Base-by-base conservation (phyloP, 2,113 vertebrate genomes). In the Engystomops pustulosus region DNA sequence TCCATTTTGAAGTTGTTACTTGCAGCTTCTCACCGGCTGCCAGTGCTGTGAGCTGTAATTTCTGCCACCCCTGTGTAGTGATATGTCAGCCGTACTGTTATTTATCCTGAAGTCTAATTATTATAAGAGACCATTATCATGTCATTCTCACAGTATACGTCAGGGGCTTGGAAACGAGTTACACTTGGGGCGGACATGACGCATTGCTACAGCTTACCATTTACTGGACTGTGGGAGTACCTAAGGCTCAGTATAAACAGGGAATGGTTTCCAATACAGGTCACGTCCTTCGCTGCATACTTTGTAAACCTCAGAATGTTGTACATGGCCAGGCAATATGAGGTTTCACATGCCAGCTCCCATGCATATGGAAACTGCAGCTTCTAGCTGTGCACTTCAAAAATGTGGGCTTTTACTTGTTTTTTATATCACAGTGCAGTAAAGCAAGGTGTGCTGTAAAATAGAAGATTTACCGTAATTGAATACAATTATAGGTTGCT, bases 211-310 rank as follows among this genome's bases (percentile, higher is more conserved):
- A 45, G 36, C 69, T 71, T 71, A 44, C n/a, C 36, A 71, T 25
- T 41, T 71, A 45, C 69, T 71, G 36, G 38, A 44, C 69, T 45
- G 70, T 47, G 49, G 70, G 70, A 74, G 41, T 45, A 14, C 25
- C 44, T n/a, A 15, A 30, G 45, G 17, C 44, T 49, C 15, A 30
- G 71, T 30, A 51, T 74, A 49, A 74, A 74, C 71, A 74, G 4
- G 45, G 1, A 25, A 47, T 72, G 41, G n/a, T 45, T 72, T 44
- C 45, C 27, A 72, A 47, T 47, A 44, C 70, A 45, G 41, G 70
- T 72, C 71, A 74, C 71, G 44, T 74, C 71, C 71, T 74, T 49
- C 30, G 12, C 71, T 30, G 44, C 71, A 49, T 74, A 74, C 71
- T 51, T 74, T 49, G 12, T 30, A 74, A 74, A 74, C 71, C 71